Evolutionary conservation across 2,797 vertebrate species (phyloP).

Genomic region (Etheostoma nigrum): DNA sequence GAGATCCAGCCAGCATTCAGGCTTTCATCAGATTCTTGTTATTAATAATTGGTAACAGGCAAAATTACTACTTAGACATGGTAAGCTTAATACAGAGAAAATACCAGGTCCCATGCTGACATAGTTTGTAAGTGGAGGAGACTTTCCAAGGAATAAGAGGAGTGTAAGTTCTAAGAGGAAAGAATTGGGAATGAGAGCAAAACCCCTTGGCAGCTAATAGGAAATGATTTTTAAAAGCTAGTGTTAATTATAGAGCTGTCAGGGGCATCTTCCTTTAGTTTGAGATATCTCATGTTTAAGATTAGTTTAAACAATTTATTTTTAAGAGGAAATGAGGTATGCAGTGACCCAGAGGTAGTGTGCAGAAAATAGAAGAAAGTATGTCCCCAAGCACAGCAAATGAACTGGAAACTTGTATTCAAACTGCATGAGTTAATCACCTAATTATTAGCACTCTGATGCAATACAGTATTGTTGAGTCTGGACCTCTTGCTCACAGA

Average conservation of each 20-base stretch:
- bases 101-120: conserved; percentile 38
- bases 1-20: conserved; percentile 18
- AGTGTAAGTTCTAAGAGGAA: conserved; percentile 15
- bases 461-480: conserved; percentile 16
- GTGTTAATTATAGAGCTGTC: conserved; percentile 24
- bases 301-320: background rate
- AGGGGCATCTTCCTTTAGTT: conserved; percentile 9
- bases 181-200: conserved; percentile 21
- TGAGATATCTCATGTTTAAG: conserved; percentile 12
- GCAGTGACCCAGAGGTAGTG: background rate
- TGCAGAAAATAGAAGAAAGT: background rate
- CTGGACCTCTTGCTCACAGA: background rate
- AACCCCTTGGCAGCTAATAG: conserved; percentile 19
- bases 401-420: conserved; percentile 8
- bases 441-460: conserved; percentile 25
- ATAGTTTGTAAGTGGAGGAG: conserved; percentile 44
- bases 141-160: conserved; percentile 38
- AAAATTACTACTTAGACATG: conserved; percentile 48
- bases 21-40: conserved; percentile 53
- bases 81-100: conserved; percentile 42
- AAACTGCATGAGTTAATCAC: conserved; percentile 16
- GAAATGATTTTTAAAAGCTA: conserved; percentile 15
- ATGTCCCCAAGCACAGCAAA: background rate
- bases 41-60: conserved; percentile 59
- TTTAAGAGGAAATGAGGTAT: conserved; percentile 6